Percentiles rank a stretch among this genome's conserved stretches.
Evolutionary conservation across 2,888 invertebrate genomes (phyloP).

Genomic region (Agriotes lineatus): DNA sequence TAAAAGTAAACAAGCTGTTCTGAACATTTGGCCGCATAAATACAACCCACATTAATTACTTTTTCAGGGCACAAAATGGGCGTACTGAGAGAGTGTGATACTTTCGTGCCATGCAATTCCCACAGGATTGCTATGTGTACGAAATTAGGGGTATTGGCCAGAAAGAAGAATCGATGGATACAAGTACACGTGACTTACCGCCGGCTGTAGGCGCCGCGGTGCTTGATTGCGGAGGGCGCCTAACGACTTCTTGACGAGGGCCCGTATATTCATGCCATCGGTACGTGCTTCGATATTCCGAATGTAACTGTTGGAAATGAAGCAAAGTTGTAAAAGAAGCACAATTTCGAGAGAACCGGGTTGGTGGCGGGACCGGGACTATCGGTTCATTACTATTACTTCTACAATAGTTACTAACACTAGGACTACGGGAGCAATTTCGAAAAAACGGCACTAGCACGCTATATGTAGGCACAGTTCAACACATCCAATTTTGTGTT

Average conservation of each 20-base stretch:
- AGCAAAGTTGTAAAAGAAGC: background rate
- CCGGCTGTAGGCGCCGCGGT: slow-evolving; percentile 51
- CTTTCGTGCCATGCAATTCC: slow-evolving; percentile 18
- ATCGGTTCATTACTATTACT: background rate
- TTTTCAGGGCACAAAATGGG: background rate
- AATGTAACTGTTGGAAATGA: slow-evolving; percentile 80
- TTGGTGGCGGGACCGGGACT: background rate
- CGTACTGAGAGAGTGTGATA: background rate
- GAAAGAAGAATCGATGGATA: slow-evolving; percentile 18
- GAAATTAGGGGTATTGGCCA: background rate
- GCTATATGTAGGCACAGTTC: too few relatives aligned
- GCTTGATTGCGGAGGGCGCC: slow-evolving; percentile 72
- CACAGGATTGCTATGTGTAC: background rate
- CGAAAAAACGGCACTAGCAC: too few relatives aligned
- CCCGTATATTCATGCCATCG: slow-evolving; percentile 94
- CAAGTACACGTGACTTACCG: slow-evolving; percentile 51
- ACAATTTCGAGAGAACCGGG: background rate
- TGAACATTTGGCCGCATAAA: too few relatives aligned
- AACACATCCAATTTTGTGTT: too few relatives aligned
- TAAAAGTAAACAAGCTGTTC: too few relatives aligned
- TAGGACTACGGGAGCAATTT: too few relatives aligned
- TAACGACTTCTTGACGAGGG: slow-evolving; percentile 79
- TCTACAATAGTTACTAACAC: background rate
- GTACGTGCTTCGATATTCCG: slow-evolving; percentile 94
- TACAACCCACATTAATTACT: too few relatives aligned